Base-by-base conservation (phyloP, 1,140 invertebrate genomes). In the Acromyrmex echinatior region DNA sequence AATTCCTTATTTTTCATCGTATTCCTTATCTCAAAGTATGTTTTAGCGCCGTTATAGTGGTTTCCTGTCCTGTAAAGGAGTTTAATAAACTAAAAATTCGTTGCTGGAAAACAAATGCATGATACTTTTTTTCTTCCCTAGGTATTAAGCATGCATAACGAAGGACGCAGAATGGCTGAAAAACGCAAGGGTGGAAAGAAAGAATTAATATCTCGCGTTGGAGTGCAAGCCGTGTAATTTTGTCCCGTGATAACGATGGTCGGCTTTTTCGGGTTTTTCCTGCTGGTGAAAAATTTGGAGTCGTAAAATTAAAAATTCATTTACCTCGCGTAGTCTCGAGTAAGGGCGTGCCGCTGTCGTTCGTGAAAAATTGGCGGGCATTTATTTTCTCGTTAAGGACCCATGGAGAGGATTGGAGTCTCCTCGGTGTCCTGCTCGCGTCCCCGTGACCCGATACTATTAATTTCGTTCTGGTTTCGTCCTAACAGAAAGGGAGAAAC, bases 341-440 rank as follows among this genome's bases (percentile, higher is more conserved):
- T 63, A 78, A 63, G 49, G 86, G 81, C 86, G 88, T 86, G 81
- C 77, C 79, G 28, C 86, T 86, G 86, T 90, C 88, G 62, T 87
- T 77, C 21, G 68, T 90, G 86, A 91, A 90, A 91, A 86, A 90
- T 90, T 81, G 86, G 88, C 68, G 73, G 79, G 76, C 91, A 92
- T 93, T 93, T 93, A 93, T 93, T 92, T 91, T 76, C 88, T 92
- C 92, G 89, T 93, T 93, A 93, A 87, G 78, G 79, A 62, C 63
- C 51, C 78, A 71, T 58, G 78, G 65, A 71, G 53, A 76, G 80
- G 12, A 86, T 68, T 49, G 65, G 66, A 63, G 80, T 49, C 62
- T 73, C 79, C 80, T 53, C 39, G 58, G 60, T 85, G 80, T 84
- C 25, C 66, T 73, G 63, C 16, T 86, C 86, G 87, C 63, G 81